Percentiles rank a stretch among this genome's conserved stretches.
Evolutionary conservation across 2,888 invertebrate genomes (phyloP).

Genomic region (Synergus itoensis): DNA sequence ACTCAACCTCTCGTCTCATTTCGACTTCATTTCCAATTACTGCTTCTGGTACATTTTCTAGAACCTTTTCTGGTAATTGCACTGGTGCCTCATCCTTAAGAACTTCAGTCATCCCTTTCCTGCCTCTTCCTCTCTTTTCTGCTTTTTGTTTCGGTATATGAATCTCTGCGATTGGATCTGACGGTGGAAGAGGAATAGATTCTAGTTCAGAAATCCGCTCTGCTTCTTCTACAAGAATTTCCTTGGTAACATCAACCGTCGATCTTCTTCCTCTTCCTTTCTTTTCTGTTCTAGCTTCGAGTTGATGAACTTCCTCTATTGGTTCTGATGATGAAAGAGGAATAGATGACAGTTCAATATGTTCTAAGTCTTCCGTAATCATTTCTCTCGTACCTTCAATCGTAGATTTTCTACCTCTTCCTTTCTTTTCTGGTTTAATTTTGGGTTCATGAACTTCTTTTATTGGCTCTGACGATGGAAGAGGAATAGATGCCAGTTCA

Average conservation of each 20-base stretch:
- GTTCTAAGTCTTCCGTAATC: background rate
- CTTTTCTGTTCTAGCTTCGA: background rate
- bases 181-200: background rate
- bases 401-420: slow-evolving; percentile 19
- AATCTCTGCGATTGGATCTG: background rate
- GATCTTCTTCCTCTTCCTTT: slow-evolving; percentile 24
- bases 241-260: background rate
- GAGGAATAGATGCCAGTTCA: background rate
- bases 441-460: background rate
- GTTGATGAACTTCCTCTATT: background rate
- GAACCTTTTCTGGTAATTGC: background rate
- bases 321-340: background rate
- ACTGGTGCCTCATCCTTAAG: background rate
- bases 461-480: background rate
- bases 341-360: background rate
- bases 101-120: slow-evolving; percentile 10
- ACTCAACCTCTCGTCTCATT: background rate
- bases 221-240: background rate
- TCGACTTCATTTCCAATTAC: background rate
- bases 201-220: background rate
- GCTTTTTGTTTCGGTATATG: background rate
- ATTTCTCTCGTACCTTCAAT: background rate
- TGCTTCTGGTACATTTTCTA: slow-evolving; percentile 1
- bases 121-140: slow-evolving; percentile 1
- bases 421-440: background rate